Conservation (phyloP, 1,140 invertebrate genomes). For the Drosophila ohnishii region DNA sequence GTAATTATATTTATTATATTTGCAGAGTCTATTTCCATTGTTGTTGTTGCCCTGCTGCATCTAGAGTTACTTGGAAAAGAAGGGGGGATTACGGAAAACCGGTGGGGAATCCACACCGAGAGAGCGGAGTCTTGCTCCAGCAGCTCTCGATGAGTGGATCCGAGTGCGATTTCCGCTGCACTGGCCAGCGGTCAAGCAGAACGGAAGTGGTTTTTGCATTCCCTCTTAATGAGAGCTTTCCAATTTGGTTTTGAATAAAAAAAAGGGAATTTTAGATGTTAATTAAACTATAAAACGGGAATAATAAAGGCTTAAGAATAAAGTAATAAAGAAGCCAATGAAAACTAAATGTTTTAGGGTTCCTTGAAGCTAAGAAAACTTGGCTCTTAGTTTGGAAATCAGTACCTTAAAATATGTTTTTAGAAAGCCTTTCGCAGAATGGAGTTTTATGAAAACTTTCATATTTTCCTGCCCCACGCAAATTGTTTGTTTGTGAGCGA, state of each 20-base stretch:
- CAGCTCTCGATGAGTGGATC: conserved; percentile 21
- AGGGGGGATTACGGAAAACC: not conserved
- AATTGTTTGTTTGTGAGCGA: conserved; percentile 41
- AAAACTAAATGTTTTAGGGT: not conserved
- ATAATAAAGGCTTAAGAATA: not conserved
- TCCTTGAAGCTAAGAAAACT: not conserved
- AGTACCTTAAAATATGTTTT: not conserved
- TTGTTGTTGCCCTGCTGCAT: conserved; percentile 32
- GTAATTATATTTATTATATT: conserved; percentile 80
- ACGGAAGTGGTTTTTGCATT: conserved; percentile 69
- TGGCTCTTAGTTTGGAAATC: not conserved
- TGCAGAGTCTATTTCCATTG: conserved; percentile 49
- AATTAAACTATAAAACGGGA: conserved; percentile 1
- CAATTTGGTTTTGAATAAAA: conserved; percentile 8
- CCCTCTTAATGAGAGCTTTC: conserved; percentile 12
- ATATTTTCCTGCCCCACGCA: conserved; percentile 25
- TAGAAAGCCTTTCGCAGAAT: not conserved
- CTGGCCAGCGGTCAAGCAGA: conserved; percentile 57
- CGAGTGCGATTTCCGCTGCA: conserved; percentile 70
- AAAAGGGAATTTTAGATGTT: conserved; percentile 9
- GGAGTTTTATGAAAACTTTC: conserved; percentile 20
- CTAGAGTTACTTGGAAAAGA: conserved; percentile 56
- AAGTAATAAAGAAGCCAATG: not conserved
- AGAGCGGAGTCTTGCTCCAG: conserved; percentile 19
- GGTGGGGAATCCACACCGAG: conserved; percentile 33